Conservation (phyloP, 2,888 invertebrate species). For the Carabus problematicus region DNA sequence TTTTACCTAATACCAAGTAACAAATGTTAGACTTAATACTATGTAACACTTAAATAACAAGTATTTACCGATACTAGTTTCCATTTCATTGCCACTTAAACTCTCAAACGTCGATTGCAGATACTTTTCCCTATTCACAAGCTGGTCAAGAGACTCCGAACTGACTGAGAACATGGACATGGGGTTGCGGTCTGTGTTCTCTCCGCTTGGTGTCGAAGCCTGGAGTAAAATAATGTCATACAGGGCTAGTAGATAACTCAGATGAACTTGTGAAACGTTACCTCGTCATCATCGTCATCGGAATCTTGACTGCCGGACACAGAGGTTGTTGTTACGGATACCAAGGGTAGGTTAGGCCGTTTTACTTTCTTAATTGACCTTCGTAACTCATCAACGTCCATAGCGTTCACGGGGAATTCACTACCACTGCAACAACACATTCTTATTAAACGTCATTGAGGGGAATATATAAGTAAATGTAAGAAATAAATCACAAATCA, state of each 20-base stretch:
- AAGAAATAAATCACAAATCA: conserved; percentile 3
- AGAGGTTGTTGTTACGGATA: conserved; percentile 57
- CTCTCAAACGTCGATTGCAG: conserved; percentile 75
- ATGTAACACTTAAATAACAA: conserved; percentile 26
- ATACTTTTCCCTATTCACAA: conserved; percentile 67
- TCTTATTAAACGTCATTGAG: too few species aligned
- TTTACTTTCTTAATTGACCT: conserved; percentile 76
- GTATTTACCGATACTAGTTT: conserved; percentile 51
- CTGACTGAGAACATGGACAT: conserved; percentile 76
- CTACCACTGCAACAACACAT: conserved; percentile 59
- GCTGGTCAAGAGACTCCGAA: conserved; percentile 70
- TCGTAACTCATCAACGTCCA: conserved; percentile 84
- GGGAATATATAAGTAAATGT: too few species aligned
- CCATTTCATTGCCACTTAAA: conserved; percentile 70
- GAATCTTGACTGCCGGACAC: conserved; percentile 72
- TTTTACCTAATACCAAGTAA: conserved; percentile 58
- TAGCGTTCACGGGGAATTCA: conserved; percentile 87
- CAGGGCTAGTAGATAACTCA: conserved; percentile 15
- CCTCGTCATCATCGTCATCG: conserved; percentile 76
- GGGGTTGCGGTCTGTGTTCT: conserved; percentile 79
- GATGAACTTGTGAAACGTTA: background rate
- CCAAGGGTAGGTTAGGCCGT: conserved; percentile 62
- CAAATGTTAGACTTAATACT: conserved; percentile 24
- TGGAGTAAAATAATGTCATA: conserved; percentile 47
- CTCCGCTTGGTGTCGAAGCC: conserved; percentile 83